Percentiles rank a stretch among this genome's conserved stretches.
phyloP scores from a whole-genome alignment of 1,140 invertebrate genomes.

The Dendroctonus valens region DNA sequence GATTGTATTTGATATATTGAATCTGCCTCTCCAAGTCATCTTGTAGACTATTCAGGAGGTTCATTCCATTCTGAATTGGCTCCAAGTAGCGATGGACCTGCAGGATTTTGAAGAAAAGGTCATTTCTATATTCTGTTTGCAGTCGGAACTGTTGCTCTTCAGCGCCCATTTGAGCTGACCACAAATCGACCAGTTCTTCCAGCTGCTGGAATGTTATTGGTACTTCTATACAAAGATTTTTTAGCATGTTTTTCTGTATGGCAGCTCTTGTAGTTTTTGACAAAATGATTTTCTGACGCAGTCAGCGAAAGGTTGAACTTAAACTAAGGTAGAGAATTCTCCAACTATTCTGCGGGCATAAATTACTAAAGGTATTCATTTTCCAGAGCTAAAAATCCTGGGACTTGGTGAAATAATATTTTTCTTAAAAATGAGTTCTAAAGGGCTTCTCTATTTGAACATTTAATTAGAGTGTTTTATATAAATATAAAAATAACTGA shows the following conservation, averaged over 20 bases:
- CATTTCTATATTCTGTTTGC: neutral
- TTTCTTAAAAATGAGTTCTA: too few species aligned
- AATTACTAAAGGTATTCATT: too few species aligned
- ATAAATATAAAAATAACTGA: too few species aligned
- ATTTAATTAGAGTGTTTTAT: too few species aligned
- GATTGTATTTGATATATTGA: constrained; percentile 2
- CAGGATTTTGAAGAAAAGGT: neutral
- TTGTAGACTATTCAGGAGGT: neutral
- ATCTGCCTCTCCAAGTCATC: neutral
- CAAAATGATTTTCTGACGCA: too few species aligned
- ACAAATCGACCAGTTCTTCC: neutral
- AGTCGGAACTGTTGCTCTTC: constrained; percentile 2
- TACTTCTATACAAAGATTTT: neutral
- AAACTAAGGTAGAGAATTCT: too few species aligned
- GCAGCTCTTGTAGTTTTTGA: too few species aligned
- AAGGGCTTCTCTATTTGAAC: too few species aligned
- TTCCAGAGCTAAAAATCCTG: too few species aligned
- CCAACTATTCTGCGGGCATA: too few species aligned
- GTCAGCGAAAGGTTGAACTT: too few species aligned
- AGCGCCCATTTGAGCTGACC: neutral
- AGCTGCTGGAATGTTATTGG: neutral
- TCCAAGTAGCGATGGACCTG: constrained; percentile 1
- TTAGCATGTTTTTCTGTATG: neutral
- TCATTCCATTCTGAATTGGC: neutral
- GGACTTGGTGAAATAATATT: too few species aligned